Percentiles rank a stretch among this genome's conserved stretches.
Evolutionary conservation across 64 coral and sea anemone species (phyloP).

Genomic region (Exaiptasia diaphana): DNA sequence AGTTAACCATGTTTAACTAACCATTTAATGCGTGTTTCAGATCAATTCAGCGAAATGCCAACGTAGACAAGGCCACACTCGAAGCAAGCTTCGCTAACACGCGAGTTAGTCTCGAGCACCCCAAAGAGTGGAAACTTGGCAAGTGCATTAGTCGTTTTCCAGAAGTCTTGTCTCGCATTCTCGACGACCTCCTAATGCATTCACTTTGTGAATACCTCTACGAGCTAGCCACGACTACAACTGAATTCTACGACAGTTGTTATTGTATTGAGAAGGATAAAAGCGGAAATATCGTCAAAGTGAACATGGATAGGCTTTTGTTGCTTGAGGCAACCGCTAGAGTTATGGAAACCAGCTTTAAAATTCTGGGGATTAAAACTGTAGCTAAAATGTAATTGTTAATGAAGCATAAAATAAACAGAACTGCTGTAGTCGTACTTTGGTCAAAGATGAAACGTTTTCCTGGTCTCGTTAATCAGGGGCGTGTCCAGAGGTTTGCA

Average conservation of each 20-base stretch:
- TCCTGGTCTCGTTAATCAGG: no score
- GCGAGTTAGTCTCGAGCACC: constrained; percentile 69
- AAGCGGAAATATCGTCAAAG: constrained; percentile 72
- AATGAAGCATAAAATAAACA: no score
- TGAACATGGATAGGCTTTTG: constrained; percentile 74
- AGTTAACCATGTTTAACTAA: no score
- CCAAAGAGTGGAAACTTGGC: constrained; percentile 97
- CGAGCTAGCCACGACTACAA: constrained; percentile 87
- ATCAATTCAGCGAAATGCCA: constrained; percentile 88
- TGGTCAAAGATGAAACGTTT: no score
- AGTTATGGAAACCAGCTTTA: constrained; percentile 86
- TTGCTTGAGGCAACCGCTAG: constrained; percentile 87
- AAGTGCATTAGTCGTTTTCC: constrained; percentile 95
- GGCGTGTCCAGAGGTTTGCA: no score
- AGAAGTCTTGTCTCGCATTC: constrained; percentile 72
- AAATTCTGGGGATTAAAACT: constrained; percentile 93
- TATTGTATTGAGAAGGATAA: constrained; percentile 98
- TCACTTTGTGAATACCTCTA: constrained; percentile 91
- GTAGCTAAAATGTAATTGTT: constrained; percentile 76
- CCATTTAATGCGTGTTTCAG: constrained; percentile 2
- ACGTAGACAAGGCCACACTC: constrained; percentile 67
- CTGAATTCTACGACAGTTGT: constrained; percentile 96
- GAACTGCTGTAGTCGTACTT: no score
- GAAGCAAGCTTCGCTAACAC: constrained; percentile 62
- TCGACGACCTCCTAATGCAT: constrained; percentile 90